Base-by-base conservation (phyloP, 1,140 invertebrate species). In the Ctenoplectra terminalis region DNA sequence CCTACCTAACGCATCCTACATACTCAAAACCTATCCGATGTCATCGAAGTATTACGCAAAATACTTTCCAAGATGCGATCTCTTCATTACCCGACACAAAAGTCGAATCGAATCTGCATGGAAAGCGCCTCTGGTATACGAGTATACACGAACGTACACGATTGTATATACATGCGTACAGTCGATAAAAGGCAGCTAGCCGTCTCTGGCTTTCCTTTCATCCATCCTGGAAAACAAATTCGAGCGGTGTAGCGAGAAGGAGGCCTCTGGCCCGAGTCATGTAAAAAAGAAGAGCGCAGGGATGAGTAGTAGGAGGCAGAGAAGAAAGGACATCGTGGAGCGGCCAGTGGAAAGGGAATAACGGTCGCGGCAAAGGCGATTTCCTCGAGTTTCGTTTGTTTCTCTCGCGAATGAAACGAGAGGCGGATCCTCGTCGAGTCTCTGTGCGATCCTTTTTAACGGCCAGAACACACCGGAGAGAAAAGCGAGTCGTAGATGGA, bases 351-450 rank as follows among this genome's bases (percentile, higher is more conserved):
- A 66, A 52, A 46, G 60, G 70, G 46, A 31, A 48, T 29, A 11
- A 46, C 31, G 43, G 31, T 63, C 83, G 52, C 29, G 54, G 86
- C 78, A 88, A 84, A 88, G 79, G 56, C 86, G 85, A 88, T 88
- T 88, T 88, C 54, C 52, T 54, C 48, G n/a, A 82, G 82, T 82
- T 81, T 87, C 85, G 86, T 87, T 87, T 87, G 85, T 87, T 87
- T 87, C 85, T 87, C 29, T 77, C 75, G 74, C 85, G n/a, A 43
- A 63, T 82, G 82, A 56, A 82, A 87, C 64, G 82, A 75, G 58
- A 84, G 77, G 46, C 67, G 56, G 73, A 66, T 78, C 29, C 23
- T n/a, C 4, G 23, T 8, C 6, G n/a, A 20, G 64, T 3, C 66
- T 43, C 60, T 7, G 72, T 58, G 54, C 71, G 75, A 73, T 77